Conservation (phyloP, 2,888 invertebrate species). For the Drosophila peninsularis region DNA sequence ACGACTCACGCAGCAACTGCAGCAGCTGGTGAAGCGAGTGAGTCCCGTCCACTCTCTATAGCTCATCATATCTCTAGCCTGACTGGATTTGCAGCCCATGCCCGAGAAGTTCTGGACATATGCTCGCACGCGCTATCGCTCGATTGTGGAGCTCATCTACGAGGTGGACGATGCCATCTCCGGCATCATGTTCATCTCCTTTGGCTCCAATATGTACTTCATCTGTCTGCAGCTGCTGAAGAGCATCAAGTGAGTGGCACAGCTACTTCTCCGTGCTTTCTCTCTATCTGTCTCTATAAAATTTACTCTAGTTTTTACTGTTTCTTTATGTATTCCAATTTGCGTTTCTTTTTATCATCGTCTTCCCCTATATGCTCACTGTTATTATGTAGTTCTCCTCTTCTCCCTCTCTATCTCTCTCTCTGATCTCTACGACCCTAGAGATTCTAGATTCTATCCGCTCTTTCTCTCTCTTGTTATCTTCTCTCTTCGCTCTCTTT, state of each 20-base stretch:
- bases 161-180: constrained; percentile 85
- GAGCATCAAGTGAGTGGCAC: constrained; percentile 84
- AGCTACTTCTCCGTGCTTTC: background rate
- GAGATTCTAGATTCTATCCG: no score
- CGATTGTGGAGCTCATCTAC: constrained; percentile 85
- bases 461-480: background rate
- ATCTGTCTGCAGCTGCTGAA: constrained; percentile 86
- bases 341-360: background rate
- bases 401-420: background rate
- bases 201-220: constrained; percentile 87
- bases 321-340: background rate
- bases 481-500: no score
- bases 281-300: background rate
- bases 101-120: constrained; percentile 85
- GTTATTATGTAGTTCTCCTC: no score
- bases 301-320: no score
- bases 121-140: constrained; percentile 85
- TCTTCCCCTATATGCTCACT: no score
- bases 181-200: constrained; percentile 85
- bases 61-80: background rate
- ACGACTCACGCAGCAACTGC: constrained; percentile 86
- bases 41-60: background rate
- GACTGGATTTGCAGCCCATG: constrained; percentile 53
- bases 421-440: no score
- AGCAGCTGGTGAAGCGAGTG: constrained; percentile 49